Evolutionary conservation across 2,888 invertebrate genomes (phyloP), one percentile per base, ranked within the genome.

Genomic region (Ommatoiulus sabulosus): DNA sequence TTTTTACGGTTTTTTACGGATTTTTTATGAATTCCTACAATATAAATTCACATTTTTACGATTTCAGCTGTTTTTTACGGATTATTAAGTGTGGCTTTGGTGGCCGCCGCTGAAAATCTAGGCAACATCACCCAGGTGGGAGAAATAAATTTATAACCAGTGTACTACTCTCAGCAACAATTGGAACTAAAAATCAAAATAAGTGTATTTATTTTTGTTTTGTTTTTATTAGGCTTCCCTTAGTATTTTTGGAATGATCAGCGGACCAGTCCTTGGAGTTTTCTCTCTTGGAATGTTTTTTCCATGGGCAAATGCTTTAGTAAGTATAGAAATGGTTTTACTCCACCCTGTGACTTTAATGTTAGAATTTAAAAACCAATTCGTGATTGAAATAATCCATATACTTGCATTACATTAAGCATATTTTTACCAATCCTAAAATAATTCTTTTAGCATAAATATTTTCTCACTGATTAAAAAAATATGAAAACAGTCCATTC

Each of bases 241-340:
- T 0, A 97, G 97, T 86, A 95, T 97, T 91, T 97, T 97, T 92
- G 97, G 97, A 0, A 96, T 97, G 94, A 96, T 97, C 43, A 97
- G 97, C 3, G 98, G 97, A 1, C 96, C 98, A 0, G 96, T 97
- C 0, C 93, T 98, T 43, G 97, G 97, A 0, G 94, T 97, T 3
- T 98, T 98, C 92, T 95, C 96, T 0, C 93, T 98, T 43, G 98
- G 98, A 89, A 97, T 98, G 95, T 95, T 96, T 90, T 95, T 97
- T 90, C 97, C 97, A 0, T 96, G 95, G 95, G 96, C 97, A 3
- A 98, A 97, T 92, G 94, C 95, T 24, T 96, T 95, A 93, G 96
- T 96, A 93, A 91, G 92, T 44, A 87, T 35, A 35, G 35, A 1
- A 35, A 35, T 35, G 2, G 2, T 35, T 35, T 35, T 35, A 35